Evolutionary conservation across 2,888 invertebrate genomes (phyloP).

Genomic region (Scaptomyza parva): DNA sequence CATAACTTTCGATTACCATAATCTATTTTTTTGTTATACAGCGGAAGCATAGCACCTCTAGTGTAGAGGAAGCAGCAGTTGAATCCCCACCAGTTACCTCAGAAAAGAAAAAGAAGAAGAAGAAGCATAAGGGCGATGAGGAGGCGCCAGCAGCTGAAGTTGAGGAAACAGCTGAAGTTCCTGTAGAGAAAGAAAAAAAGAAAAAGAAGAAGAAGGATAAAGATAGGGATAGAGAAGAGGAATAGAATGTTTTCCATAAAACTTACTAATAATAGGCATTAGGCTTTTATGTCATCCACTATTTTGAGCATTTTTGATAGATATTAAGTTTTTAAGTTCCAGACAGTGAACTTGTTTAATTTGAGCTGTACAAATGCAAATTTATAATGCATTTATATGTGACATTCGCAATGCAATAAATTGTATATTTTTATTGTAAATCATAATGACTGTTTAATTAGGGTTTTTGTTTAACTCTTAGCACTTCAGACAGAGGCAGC

Average conservation of each 20-base stretch:
- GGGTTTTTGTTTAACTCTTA: slow-evolving; percentile 14
- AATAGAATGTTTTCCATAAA: slow-evolving; percentile 52
- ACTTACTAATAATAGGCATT: slow-evolving; percentile 42
- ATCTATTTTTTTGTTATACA: slow-evolving; percentile 62
- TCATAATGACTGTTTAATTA: slow-evolving; percentile 1
- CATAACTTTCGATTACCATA: neutral
- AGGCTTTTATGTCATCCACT: slow-evolving; percentile 47
- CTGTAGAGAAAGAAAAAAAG: slow-evolving; percentile 87
- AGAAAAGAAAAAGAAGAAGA: slow-evolving; percentile 88
- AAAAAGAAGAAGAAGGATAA: slow-evolving; percentile 91
- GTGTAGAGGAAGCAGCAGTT: slow-evolving; percentile 78
- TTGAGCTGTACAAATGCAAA: slow-evolving; percentile 59
- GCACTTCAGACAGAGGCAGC: neutral
- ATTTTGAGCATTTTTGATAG: slow-evolving; percentile 57
- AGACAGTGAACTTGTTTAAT: slow-evolving; percentile 12
- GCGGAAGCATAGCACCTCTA: slow-evolving; percentile 87
- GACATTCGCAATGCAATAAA: slow-evolving; percentile 78
- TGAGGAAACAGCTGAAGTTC: slow-evolving; percentile 72
- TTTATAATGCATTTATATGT: slow-evolving; percentile 69
- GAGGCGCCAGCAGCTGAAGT: slow-evolving; percentile 57
- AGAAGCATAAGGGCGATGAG: slow-evolving; percentile 87
- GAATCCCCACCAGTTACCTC: slow-evolving; percentile 67
- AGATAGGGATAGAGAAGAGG: slow-evolving; percentile 86
- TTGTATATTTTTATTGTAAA: slow-evolving; percentile 68
- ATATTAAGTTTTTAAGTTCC: slow-evolving; percentile 54